Conservation (phyloP, 2,888 invertebrate genomes). For the Polydrusus cervinus region DNA sequence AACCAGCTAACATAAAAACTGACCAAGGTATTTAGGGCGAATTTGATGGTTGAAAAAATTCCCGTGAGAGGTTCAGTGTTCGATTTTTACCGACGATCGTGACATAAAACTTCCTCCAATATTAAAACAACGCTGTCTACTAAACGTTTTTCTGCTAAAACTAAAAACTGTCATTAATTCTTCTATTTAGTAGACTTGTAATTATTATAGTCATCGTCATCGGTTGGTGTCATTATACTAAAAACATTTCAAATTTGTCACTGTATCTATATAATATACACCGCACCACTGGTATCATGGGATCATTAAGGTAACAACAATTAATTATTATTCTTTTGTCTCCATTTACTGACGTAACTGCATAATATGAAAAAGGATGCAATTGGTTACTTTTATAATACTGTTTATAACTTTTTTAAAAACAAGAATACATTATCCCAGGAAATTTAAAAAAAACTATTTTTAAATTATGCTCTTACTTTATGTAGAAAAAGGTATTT, state of each 20-base stretch:
- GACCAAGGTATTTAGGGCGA: too few relatives aligned
- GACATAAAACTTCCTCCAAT: too few relatives aligned
- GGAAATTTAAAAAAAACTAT: background rate
- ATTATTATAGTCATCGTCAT: background rate
- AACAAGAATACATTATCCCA: background rate
- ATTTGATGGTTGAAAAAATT: too few relatives aligned
- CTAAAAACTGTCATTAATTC: background rate
- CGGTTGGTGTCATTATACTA: too few relatives aligned
- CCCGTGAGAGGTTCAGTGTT: too few relatives aligned
- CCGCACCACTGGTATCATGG: background rate
- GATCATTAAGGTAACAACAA: constrained; percentile 1
- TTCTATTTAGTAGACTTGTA: background rate
- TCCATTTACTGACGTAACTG: background rate
- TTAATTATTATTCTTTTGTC: constrained; percentile 5
- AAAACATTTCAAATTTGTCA: too few relatives aligned
- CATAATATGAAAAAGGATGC: background rate
- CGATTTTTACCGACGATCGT: too few relatives aligned
- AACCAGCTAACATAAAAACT: too few relatives aligned
- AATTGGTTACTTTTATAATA: background rate
- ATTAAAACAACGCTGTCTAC: too few relatives aligned
- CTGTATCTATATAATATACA: background rate
- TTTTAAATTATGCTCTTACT: background rate
- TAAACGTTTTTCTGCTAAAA: too few relatives aligned
- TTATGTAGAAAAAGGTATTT: too few relatives aligned
- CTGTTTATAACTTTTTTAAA: background rate